These are phyloP conservation scores for Acanthurus lineatus DNA, from an alignment of 2,797 vertebrate species.

Conservation along the genomic window DNA sequence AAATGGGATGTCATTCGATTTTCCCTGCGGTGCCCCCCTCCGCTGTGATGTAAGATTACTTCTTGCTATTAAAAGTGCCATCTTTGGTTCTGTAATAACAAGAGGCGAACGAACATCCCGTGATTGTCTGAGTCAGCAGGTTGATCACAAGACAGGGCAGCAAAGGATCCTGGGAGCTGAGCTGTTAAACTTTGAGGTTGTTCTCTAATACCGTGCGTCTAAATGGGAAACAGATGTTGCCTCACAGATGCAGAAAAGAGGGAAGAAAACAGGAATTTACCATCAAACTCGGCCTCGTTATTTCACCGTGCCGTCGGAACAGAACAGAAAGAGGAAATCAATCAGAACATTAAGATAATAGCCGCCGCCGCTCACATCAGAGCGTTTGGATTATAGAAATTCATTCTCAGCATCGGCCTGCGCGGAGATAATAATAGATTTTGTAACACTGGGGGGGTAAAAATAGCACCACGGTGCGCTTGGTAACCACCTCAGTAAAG, in stretches of 20 bases:
- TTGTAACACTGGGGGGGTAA: conserved; percentile 44
- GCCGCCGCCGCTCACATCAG: not conserved
- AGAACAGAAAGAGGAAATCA: conserved; percentile 37
- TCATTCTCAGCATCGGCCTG: not conserved
- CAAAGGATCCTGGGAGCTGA: conserved; percentile 57
- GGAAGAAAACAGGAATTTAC: not conserved
- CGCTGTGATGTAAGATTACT: conserved; percentile 61
- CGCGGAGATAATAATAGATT: conserved; percentile 48
- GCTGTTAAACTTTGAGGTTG: conserved; percentile 23
- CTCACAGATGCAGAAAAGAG: not conserved
- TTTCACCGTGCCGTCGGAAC: not conserved
- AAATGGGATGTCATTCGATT: conserved; percentile 42
- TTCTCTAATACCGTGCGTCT: conserved; percentile 2
- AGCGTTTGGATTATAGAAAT: conserved; percentile 29
- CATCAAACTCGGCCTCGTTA: not conserved
- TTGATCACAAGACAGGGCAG: conserved; percentile 65
- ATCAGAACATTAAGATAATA: conserved; percentile 34
- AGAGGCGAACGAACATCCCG: conserved; percentile 24
- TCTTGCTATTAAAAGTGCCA: conserved; percentile 13
- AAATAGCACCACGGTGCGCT: conserved; percentile 36
- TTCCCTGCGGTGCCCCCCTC: not conserved
- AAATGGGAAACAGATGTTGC: conserved; percentile 73
- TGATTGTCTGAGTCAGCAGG: conserved; percentile 74
- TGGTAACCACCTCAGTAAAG: conserved; percentile 39
- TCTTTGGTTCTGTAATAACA: conserved; percentile 14